phyloP scores from a whole-genome alignment of 2,113 vertebrate genomes.

The Herpetotheres cachinnans region DNA sequence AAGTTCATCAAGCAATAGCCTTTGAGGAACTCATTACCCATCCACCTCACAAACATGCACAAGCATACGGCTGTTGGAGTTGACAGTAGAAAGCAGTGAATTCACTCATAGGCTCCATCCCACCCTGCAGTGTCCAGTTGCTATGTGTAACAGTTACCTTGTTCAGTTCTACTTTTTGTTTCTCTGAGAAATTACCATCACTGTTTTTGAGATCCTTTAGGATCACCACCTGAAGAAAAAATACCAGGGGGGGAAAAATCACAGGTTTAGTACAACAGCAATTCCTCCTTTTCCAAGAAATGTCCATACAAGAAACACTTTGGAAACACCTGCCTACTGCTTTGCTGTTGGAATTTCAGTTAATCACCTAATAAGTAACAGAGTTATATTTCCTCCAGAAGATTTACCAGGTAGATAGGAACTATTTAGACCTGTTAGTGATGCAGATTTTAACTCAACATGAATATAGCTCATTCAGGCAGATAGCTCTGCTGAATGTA shows the following conservation, averaged over 20 bases:
- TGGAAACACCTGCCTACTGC: not conserved
- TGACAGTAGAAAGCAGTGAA: not conserved
- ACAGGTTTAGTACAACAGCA: not conserved
- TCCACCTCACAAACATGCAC: not conserved
- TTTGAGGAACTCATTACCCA: not conserved
- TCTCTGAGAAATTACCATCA: constrained; percentile 87
- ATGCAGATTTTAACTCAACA: not conserved
- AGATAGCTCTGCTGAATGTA: not conserved
- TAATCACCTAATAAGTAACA: not conserved
- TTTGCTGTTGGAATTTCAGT: not conserved
- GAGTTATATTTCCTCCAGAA: not conserved
- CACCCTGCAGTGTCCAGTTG: not conserved
- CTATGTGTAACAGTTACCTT: constrained; percentile 70
- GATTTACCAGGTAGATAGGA: not conserved
- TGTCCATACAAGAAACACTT: not conserved
- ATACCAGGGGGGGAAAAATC: not conserved
- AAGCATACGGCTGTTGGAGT: not conserved
- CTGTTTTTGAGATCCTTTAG: constrained; percentile 88
- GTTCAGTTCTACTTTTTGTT: constrained; percentile 92
- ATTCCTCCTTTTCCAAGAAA: not conserved
- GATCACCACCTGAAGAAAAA: constrained; percentile 84
- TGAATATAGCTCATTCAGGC: not conserved
- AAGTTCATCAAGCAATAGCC: not conserved
- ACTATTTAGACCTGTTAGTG: not conserved
- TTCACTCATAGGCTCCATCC: not conserved